phyloP scores from a whole-genome alignment of 2,797 vertebrate species.

The Xenops minutus region DNA sequence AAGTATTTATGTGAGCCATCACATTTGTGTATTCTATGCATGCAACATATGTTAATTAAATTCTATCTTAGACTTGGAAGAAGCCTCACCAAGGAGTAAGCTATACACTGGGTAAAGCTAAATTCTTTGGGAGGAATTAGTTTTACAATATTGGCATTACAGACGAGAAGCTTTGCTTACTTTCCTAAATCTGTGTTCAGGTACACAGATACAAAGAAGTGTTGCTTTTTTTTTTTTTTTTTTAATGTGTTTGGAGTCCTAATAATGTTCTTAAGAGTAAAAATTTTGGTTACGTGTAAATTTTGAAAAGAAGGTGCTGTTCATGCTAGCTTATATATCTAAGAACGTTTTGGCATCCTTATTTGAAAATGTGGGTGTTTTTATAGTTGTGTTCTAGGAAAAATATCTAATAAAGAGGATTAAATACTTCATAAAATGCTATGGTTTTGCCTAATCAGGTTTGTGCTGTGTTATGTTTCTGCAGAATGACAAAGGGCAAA shows the following conservation, averaged over 20 bases:
- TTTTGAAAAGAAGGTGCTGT: background rate
- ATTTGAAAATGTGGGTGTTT: background rate
- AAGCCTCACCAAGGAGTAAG: background rate
- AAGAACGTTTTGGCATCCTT: background rate
- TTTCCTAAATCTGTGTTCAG: background rate
- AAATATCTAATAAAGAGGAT: background rate
- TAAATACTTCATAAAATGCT: background rate
- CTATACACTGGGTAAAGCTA: background rate
- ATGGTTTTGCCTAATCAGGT: background rate
- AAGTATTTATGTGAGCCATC: background rate
- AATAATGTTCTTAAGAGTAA: background rate
- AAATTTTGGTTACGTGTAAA: background rate
- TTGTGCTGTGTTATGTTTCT: background rate
- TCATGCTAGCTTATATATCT: background rate
- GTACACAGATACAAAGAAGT: background rate
- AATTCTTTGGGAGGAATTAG: background rate
- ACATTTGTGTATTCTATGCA: background rate
- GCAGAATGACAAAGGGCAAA: slow-evolving; percentile 92
- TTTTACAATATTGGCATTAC: background rate
- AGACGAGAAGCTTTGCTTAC: background rate
- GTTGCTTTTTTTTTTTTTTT: too few species aligned
- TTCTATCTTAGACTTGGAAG: background rate
- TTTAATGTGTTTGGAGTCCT: background rate
- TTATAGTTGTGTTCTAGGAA: background rate
- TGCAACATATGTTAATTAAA: background rate